Percentiles rank a stretch among this genome's conserved stretches.
These are phyloP conservation scores for Dione vanillae DNA, from an alignment of 2,888 invertebrate species.

Conservation along the genomic window DNA sequence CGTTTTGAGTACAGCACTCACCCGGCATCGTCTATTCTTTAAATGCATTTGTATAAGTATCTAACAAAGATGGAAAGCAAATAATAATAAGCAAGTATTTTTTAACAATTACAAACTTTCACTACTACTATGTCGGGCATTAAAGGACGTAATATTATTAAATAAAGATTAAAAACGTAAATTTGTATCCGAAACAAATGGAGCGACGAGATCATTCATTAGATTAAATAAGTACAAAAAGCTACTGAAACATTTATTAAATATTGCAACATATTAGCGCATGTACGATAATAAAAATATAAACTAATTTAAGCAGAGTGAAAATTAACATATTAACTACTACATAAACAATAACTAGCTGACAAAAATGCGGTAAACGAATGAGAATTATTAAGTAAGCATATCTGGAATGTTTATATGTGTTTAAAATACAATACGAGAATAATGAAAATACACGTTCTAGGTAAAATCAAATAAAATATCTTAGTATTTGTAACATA, in stretches of 20 bases:
- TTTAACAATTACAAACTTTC: not conserved
- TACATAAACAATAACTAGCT: no score
- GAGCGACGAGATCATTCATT: constrained; percentile 15
- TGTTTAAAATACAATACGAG: not conserved
- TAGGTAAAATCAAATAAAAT: not conserved
- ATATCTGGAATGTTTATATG: not conserved
- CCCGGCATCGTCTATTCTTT: not conserved
- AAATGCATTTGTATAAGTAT: not conserved
- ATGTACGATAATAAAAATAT: not conserved
- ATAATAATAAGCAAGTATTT: not conserved
- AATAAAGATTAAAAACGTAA: not conserved
- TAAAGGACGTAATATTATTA: not conserved
- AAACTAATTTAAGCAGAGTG: not conserved
- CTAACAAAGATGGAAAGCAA: not conserved
- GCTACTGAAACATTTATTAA: not conserved
- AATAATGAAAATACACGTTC: not conserved
- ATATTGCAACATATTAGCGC: not conserved
- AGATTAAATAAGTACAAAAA: constrained; percentile 14
- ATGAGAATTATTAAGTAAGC: not conserved
- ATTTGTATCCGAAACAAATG: not conserved
- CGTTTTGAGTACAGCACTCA: not conserved
- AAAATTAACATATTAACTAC: not conserved
- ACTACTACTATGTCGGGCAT: not conserved
- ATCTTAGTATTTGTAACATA: not conserved
- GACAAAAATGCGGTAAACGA: not conserved